Base-by-base conservation (phyloP, 2,888 invertebrate species). In the Cephus sareptanus region DNA sequence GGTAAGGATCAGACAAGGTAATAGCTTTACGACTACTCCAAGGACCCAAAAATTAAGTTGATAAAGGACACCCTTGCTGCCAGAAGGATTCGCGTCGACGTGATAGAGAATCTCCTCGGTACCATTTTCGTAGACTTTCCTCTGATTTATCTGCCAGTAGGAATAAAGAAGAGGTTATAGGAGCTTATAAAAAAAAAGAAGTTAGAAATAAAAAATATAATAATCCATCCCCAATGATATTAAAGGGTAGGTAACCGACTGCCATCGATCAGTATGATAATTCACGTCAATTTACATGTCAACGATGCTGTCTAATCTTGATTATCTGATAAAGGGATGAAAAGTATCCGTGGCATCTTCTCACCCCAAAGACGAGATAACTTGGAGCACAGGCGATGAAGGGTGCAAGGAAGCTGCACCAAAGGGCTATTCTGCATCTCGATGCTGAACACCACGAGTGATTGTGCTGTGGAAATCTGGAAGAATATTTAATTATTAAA, bases 381-480 rank as follows among this genome's bases (percentile, higher is more conserved):
- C 96, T 96, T 0, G 98, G 98, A 78, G 96, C 94, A 90, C 97
- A 98, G 33, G 97, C 94, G 77, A 97, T 92, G 0, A 96, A 94
- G 4, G 97, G 96, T 23, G 96, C 92, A 76, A 96, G 87, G 89
- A 96, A 97, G 82, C 97, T 96, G 85, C 94, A 93, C 34, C 95
- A 90, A 79, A 98, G 96, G 15, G 96, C 96, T 71, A 94, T 92
- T 77, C 95, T 95, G 88, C 98, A 97, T 79, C 97, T 94, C 40
- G 94, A 92, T 87, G 96, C 94, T 34, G 96, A 95, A 90, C 97
- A 98, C 86, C 96, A 93, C 33, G 95, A 93, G 88, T 95, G 94
- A 87, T 94, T 96, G 87, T 94, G 94, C 84, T 96, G 95, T 0
- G 97, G 97, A 91, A 96, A 96, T 89, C 96, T 96, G 94, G 12